Evolutionary conservation across 2,888 invertebrate species (phyloP), one percentile per base, ranked within the genome.

Genomic region (Drymonia ruficornis): DNA sequence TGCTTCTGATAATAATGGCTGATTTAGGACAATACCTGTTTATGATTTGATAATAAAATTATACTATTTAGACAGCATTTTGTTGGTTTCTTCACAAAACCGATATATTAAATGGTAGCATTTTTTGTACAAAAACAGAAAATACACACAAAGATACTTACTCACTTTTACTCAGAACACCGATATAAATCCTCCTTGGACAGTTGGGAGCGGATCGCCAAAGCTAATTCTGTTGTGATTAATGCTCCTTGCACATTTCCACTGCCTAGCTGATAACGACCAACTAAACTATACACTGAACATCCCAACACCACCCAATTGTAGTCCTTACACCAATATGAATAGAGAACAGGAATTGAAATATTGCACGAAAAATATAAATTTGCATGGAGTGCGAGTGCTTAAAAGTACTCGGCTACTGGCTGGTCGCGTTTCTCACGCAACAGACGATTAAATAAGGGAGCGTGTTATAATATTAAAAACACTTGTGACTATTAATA

Each of bases 151-250:
- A 36, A 36, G 5, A 6, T 16, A 40, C 72, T 76, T 80, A 76
- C 64, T 50, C 71, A 55, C 53, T 67, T 69, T 59, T 67, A 53
- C 57, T 55, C 57, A 56, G 61, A 60, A 64, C 72, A 72, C 72
- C 75, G 77, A 82, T 80, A 91, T 91, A 90, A 92, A 91, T 91
- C 86, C 80, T 79, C 57, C 75, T 65, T 77, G 82, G 89, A 90
- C 91, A 90, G 84, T 87, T 80, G 79, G 81, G 83, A 91, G 90
- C 88, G 88, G 86, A 91, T 91, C 89, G 88, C 90, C 89, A 87
- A 89, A 91, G 91, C 91, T 91, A 92, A 91, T 91, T 90, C 88
- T 89, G 89, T 86, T 89, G 80, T 92, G 92, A 92, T 92, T 91
- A 92, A 92, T 92, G 91, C 86, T 84, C 74, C 84, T 84, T 87